Conservation (phyloP, 2,797 vertebrate species). For the Fistularia tabacaria region DNA sequence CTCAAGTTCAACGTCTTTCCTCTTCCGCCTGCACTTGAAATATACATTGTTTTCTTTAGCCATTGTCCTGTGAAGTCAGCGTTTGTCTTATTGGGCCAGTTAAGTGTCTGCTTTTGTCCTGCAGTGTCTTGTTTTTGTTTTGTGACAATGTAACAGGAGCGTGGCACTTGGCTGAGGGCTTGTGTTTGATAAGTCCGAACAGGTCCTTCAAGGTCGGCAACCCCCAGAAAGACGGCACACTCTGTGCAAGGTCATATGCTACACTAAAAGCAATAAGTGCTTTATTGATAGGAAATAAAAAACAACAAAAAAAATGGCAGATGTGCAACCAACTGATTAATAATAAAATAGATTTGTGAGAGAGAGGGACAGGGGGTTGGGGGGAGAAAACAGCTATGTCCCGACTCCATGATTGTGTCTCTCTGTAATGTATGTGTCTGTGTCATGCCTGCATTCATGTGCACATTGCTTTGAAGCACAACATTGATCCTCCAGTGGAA, state of each 20-base stretch:
- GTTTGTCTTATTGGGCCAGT: constrained; percentile 23
- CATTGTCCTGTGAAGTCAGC: constrained; percentile 60
- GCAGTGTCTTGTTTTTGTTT: constrained; percentile 60
- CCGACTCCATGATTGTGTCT: constrained; percentile 29
- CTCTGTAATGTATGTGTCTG: background rate
- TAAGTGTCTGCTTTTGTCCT: constrained; percentile 51
- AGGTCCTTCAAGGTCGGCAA: constrained; percentile 82
- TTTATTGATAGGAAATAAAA: constrained; percentile 83
- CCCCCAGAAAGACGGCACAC: constrained; percentile 71
- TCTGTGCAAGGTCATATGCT: constrained; percentile 82
- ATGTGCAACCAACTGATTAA: constrained; percentile 76
- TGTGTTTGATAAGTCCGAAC: constrained; percentile 65
- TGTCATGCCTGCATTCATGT: constrained; percentile 10
- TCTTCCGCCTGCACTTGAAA: constrained; percentile 66
- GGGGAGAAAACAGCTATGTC: constrained; percentile 30
- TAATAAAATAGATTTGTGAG: constrained; percentile 76
- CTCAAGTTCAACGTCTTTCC: constrained; percentile 72
- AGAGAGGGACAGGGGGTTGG: constrained; percentile 30
- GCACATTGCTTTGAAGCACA: constrained; percentile 34
- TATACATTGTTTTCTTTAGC: constrained; percentile 73
- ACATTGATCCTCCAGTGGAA: constrained; percentile 66
- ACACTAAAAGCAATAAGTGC: constrained; percentile 90
- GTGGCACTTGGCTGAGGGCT: constrained; percentile 69
- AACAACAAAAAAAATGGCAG: constrained; percentile 67
- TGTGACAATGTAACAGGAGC: constrained; percentile 52